These are phyloP conservation scores for Podarcis cretensis DNA, from an alignment of 2,113 vertebrate species.

Conservation along the genomic window DNA sequence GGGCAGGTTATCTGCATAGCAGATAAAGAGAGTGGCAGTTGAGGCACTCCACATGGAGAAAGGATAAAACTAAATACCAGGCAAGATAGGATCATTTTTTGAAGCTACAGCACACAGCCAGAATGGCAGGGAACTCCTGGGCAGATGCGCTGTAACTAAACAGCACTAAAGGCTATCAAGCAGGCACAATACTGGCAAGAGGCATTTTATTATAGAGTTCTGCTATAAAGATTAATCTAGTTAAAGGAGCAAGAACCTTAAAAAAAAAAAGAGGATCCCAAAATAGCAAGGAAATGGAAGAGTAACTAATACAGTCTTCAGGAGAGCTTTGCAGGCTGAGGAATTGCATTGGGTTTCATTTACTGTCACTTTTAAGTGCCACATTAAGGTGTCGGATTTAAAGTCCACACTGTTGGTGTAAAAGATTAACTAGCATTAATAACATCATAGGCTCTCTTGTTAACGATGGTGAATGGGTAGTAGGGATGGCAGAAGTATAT, in stretches of 20 bases:
- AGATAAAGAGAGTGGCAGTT: neutral
- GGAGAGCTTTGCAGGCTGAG: neutral
- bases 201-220: neutral
- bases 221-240: neutral
- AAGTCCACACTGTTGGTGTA: neutral
- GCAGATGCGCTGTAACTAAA: neutral
- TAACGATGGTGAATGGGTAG: neutral
- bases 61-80: neutral
- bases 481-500: neutral
- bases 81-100: neutral
- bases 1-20: neutral
- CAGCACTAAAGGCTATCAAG: neutral
- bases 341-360: neutral
- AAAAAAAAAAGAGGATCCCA: neutral
- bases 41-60: neutral
- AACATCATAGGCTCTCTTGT: neutral
- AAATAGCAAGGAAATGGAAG: neutral
- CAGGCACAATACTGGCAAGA: neutral
- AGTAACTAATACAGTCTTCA: neutral
- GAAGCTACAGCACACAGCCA: neutral
- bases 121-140: neutral
- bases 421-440: slow-evolving; percentile 22
- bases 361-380: slow-evolving; percentile 11
- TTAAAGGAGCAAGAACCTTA: neutral
- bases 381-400: slow-evolving; percentile 12